These are phyloP conservation scores for Poeciliopsis infans DNA, from an alignment of 2,797 vertebrate species.

Conservation along the genomic window DNA sequence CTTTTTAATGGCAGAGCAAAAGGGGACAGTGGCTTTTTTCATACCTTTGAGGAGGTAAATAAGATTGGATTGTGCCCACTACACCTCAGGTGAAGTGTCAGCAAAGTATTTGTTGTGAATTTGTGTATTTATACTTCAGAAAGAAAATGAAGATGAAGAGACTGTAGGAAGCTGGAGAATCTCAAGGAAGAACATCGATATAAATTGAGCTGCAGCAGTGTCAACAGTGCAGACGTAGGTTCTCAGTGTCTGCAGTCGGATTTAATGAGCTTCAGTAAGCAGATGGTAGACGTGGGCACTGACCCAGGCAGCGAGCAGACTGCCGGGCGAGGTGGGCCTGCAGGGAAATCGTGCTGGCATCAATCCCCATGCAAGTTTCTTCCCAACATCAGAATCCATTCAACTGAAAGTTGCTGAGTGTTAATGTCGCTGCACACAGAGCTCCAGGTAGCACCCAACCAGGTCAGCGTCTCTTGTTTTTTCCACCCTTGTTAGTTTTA, in stretches of 20 bases:
- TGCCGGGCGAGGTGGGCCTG: slow-evolving; percentile 27
- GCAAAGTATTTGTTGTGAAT: not conserved
- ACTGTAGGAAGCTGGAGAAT: not conserved
- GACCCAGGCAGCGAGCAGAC: slow-evolving; percentile 45
- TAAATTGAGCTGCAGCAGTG: slow-evolving; percentile 8
- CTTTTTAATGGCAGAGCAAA: no score
- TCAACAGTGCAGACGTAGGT: not conserved
- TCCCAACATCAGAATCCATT: slow-evolving; percentile 43
- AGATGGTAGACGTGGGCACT: slow-evolving; percentile 60
- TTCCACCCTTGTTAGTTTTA: not conserved
- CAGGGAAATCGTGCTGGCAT: slow-evolving; percentile 35
- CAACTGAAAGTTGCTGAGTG: slow-evolving; percentile 40
- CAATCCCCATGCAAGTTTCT: slow-evolving; percentile 21
- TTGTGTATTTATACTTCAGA: not conserved
- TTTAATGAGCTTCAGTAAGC: slow-evolving; percentile 63
- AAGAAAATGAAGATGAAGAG: not conserved
- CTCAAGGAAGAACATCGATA: not conserved
- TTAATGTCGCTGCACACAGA: slow-evolving; percentile 5
- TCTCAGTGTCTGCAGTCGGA: not conserved
- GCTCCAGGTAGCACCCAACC: slow-evolving; percentile 27
- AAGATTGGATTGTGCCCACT: not conserved
- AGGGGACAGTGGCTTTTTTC: not conserved
- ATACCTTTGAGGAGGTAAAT: not conserved
- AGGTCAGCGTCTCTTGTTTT: slow-evolving; percentile 29
- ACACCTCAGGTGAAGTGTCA: not conserved